A percentile compares a stretch with the other conserved stretches of the same genome.
Evolutionary conservation across 2,888 invertebrate genomes (phyloP).

Genomic region (Acholoe squamosa): DNA sequence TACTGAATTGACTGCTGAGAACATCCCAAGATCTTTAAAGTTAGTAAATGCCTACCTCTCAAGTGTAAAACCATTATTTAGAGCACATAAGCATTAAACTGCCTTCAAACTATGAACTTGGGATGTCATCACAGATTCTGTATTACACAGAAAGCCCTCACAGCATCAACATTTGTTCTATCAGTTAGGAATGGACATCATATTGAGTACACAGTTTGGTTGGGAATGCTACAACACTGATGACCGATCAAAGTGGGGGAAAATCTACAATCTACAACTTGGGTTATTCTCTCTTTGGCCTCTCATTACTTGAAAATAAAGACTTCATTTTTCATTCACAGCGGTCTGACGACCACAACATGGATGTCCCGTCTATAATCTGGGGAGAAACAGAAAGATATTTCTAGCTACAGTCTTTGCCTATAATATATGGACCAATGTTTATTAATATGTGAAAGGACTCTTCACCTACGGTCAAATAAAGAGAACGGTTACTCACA

Average conservation of each 20-base stretch:
- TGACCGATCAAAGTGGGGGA: not conserved
- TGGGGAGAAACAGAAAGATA: not conserved
- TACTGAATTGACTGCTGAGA: not conserved
- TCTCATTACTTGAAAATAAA: not conserved
- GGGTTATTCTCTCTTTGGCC: not conserved
- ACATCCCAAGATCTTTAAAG: no score
- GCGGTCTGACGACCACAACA: not conserved
- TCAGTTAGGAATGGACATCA: not conserved
- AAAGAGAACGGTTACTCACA: not conserved
- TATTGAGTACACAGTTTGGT: not conserved
- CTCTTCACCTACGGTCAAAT: not conserved
- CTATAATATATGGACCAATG: not conserved
- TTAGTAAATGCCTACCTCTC: no score
- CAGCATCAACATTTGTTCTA: not conserved
- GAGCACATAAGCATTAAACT: no score
- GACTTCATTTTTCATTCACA: not conserved
- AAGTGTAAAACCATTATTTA: no score
- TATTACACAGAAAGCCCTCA: not conserved
- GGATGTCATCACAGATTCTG: not conserved
- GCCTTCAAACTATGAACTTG: not conserved
- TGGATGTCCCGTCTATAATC: not conserved
- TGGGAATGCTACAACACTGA: conserved; percentile 23
- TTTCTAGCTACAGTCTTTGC: not conserved
- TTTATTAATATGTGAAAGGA: not conserved
- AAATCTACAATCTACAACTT: conserved; percentile 17